Percentiles rank a stretch among this genome's conserved stretches.
Evolutionary conservation across 2,888 invertebrate genomes (phyloP).

Genomic region (Pristionchus japonicus): DNA sequence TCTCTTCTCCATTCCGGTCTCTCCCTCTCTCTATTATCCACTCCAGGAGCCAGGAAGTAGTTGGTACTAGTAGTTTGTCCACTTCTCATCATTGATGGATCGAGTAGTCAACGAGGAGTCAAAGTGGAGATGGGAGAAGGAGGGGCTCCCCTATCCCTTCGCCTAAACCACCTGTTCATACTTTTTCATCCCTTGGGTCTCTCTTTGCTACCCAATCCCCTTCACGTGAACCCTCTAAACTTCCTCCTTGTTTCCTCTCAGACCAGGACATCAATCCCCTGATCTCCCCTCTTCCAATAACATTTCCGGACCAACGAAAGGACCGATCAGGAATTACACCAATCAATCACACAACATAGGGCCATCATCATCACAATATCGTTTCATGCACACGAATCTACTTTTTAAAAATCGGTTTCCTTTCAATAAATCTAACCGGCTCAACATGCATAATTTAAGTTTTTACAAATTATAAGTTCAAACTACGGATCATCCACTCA

Average conservation of each 20-base stretch:
- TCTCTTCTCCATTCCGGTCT: neutral
- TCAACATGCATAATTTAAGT: too few relatives aligned
- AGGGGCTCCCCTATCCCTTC: neutral
- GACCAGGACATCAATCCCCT: neutral
- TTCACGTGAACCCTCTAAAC: neutral
- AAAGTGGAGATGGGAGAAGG: neutral
- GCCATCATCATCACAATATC: neutral
- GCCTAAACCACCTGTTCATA: neutral
- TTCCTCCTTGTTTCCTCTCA: neutral
- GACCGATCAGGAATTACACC: neutral
- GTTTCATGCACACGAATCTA: neutral
- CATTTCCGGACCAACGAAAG: neutral
- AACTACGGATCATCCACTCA: constrained; percentile 15
- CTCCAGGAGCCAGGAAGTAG: neutral
- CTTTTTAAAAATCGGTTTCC: too few relatives aligned
- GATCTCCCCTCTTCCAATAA: neutral
- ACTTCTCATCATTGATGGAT: constrained; percentile 25
- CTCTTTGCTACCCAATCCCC: constrained; percentile 27
- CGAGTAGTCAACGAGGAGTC: too few relatives aligned
- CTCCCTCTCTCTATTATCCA: neutral
- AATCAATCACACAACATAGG: neutral
- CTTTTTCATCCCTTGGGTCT: neutral
- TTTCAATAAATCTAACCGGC: too few relatives aligned
- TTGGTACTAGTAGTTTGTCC: constrained; percentile 19
- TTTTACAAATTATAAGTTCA: too few relatives aligned